Evolutionary conservation across 2,888 invertebrate genomes (phyloP), one percentile per base, ranked within the genome.

Genomic region (Lampropteryx suffumata): DNA sequence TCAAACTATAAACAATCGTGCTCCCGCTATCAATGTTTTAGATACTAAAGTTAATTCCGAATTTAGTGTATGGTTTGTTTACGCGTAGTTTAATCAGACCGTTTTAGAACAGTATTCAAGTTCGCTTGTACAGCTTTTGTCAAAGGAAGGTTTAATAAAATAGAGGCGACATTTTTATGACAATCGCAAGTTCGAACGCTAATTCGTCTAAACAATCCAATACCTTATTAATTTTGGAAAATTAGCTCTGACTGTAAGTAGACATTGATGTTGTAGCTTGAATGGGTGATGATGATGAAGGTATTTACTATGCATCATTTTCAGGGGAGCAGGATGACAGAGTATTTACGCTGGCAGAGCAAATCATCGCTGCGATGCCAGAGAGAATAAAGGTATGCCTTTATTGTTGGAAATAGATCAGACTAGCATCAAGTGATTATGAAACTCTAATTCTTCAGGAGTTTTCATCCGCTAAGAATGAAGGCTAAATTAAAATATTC

Each of bases 301-400:
- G 67, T 76, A 69, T 71, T n/a, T 73, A 82, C 73, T 76, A 76
- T 62, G 77, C 66, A 65, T 67, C 69, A 74, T 66, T 59, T 93
- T 79, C 92, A 96, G 96, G 97, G 94, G 97, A 97, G 84, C 96
- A 97, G 90, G 96, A 97, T 92, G 96, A 95, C 70, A 94, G 96
- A 74, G 97, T 98, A 60, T 92, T 97, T 72, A 98, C 97, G 47
- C 90, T 99, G 76, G 99, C 99, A 45, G 98, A 98, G 82, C 98
- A 99, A 91, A 99, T 99, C 69, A 99, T 99, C 74, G 99, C 98
- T 45, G 99, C 99, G 8, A 97, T 99, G 93, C 99, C 99, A 52
- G 98, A 98, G 66, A 92, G 98, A 71, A 99, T 99, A 79, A 99
- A 99, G 94, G 96, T 96, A 81, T 44, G 33, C 2, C 14, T 11